Conservation (phyloP, 2,888 invertebrate genomes). For the Zootermopsis nevadensis region DNA sequence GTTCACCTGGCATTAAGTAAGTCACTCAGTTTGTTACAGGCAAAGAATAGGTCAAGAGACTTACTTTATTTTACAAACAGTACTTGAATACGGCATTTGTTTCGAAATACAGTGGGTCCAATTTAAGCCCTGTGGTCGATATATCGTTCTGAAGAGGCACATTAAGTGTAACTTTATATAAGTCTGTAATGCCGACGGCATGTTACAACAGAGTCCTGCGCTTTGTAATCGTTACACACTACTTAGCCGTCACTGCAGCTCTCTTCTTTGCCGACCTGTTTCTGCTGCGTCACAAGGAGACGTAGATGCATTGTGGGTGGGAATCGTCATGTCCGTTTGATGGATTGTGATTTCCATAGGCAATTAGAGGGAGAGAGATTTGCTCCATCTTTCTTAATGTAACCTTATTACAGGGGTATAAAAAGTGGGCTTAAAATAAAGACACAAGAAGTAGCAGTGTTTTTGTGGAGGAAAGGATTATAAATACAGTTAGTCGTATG, state of each 20-base stretch:
- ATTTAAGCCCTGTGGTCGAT: too few species aligned
- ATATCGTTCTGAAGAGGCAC: too few species aligned
- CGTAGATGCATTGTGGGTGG: background rate
- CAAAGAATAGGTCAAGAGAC: too few species aligned
- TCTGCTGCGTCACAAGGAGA: background rate
- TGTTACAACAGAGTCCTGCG: background rate
- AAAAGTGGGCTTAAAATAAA: background rate
- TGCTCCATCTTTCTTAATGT: conserved; percentile 23
- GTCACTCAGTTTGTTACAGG: too few species aligned
- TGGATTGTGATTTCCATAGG: conserved; percentile 42
- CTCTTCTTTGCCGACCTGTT: background rate
- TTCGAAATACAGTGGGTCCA: too few species aligned
- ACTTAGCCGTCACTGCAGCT: background rate
- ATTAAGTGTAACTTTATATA: too few species aligned
- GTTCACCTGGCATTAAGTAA: too few species aligned
- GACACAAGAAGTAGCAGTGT: too few species aligned
- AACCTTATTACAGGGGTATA: conserved; percentile 1
- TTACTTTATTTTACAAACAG: too few species aligned
- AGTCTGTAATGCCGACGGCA: too few species aligned
- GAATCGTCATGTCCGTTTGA: conserved; percentile 38
- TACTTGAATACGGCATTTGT: too few species aligned
- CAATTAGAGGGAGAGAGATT: conserved; percentile 29
- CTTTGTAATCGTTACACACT: background rate
- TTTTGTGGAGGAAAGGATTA: background rate
- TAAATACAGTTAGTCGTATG: too few species aligned